Evolutionary conservation across 2,113 vertebrate species (phyloP).

Genomic region (Chaenogobius annularis): DNA sequence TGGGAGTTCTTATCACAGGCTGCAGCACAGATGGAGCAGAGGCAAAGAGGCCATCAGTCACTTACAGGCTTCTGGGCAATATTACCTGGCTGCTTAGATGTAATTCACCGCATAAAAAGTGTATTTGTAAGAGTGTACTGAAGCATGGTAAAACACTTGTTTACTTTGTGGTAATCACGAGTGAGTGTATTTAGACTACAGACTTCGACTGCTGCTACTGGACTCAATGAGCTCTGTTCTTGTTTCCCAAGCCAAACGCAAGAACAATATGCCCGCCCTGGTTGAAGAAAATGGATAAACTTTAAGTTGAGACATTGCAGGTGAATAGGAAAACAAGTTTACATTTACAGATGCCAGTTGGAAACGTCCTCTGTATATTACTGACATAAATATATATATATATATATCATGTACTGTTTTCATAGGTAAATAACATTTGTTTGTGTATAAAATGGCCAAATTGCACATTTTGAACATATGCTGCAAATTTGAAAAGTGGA

Average conservation of each 20-base stretch:
- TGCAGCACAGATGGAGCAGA: constrained; percentile 92
- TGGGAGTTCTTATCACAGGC: constrained; percentile 97
- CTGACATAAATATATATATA: too few species aligned
- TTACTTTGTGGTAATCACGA: constrained; percentile 25
- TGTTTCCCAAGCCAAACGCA: background rate
- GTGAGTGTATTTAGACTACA: background rate
- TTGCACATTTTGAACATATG: too few species aligned
- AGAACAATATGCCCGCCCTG: too few species aligned
- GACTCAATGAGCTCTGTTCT: background rate
- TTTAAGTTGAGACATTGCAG: too few species aligned
- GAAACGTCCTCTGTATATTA: too few species aligned
- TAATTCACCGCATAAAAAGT: constrained; percentile 26
- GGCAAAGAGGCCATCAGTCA: constrained; percentile 90
- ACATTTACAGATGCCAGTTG: too few species aligned
- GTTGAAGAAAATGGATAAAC: too few species aligned
- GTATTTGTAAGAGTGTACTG: constrained; percentile 18
- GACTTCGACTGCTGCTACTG: background rate
- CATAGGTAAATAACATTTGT: too few species aligned
- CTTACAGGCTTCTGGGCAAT: constrained; percentile 47
- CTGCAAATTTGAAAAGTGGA: too few species aligned
- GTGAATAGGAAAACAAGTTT: too few species aligned
- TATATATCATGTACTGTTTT: too few species aligned
- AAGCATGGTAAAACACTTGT: constrained; percentile 21
- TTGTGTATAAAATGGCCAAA: too few species aligned
- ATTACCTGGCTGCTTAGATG: constrained; percentile 19